A percentile compares a stretch with the other conserved stretches of the same genome.
Evolutionary conservation across 2,888 invertebrate species (phyloP).

Genomic region (Myopa testacea): DNA sequence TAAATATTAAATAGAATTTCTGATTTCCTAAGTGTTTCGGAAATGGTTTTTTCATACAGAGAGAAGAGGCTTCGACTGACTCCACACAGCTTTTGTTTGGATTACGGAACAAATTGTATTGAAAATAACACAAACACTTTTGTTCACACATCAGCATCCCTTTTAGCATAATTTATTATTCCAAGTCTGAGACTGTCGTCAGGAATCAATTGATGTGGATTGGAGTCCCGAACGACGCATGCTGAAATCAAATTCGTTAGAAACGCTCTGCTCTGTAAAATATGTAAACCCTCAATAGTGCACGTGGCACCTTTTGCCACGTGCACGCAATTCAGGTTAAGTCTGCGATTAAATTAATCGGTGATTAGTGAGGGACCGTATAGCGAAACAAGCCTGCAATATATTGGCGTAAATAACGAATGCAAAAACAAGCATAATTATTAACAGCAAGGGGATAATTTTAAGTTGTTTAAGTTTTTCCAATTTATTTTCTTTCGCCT

Average conservation of each 20-base stretch:
- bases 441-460: slow-evolving; percentile 28
- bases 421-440: slow-evolving; percentile 27
- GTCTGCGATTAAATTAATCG: slow-evolving; percentile 68
- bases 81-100: slow-evolving; percentile 14
- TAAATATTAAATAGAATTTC: neutral
- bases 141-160: slow-evolving; percentile 56
- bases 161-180: slow-evolving; percentile 53
- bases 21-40: neutral
- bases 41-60: neutral
- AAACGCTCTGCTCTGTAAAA: slow-evolving; percentile 53
- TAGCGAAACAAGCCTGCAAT: slow-evolving; percentile 48
- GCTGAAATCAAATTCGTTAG: slow-evolving; percentile 58
- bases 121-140: slow-evolving; percentile 4
- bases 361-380: slow-evolving; percentile 65
- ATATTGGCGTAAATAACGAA: slow-evolving; percentile 37
- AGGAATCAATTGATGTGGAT: slow-evolving; percentile 57
- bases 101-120: slow-evolving; percentile 33
- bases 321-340: slow-evolving; percentile 67
- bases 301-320: slow-evolving; percentile 60
- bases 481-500: slow-evolving; percentile 21
- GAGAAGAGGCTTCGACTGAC: neutral
- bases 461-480: slow-evolving; percentile 27
- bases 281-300: slow-evolving; percentile 56
- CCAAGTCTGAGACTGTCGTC: slow-evolving; percentile 59
- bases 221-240: slow-evolving; percentile 54